Base-by-base conservation (phyloP, 2,113 vertebrate genomes). In the Cyprinodon variegatus region DNA sequence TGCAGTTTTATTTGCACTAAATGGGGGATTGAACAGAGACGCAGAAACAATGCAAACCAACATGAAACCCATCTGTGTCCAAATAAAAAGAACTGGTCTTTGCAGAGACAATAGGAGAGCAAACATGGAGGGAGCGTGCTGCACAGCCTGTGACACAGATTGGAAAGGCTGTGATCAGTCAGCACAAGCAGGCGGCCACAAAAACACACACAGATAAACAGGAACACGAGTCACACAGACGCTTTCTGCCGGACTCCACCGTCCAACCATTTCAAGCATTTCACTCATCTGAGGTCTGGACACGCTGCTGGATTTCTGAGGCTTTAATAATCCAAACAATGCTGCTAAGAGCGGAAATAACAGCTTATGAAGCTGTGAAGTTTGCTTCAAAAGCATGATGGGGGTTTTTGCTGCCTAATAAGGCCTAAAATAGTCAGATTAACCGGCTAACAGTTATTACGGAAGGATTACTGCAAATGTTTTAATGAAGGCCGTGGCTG, bases 71-170 rank as follows among this genome's bases (percentile, higher is more conserved):
- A 48, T 68, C 75, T 45, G 20, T 61, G 60, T 50, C 57, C 1
- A 10, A 77, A 59, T 41, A 81, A 81, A 78, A 15, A 1, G 41
- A 68, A 68, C 45, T 64, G 59, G 29, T 29, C 29, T 86, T 86
- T 85, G 83, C 74, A 76, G 77, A 79, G 70, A 84, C 53, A 11
- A 62, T 48, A 65, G 65, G 2, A 77, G 38, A 29, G 39, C 66
- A 81, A 82, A 79, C 78, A 76, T 76, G 60, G 72, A 68, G 75
- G 70, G 61, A 72, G 78, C 74, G 59, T 75, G 76, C 82, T 3
- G 59, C 48, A 12, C 68, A 73, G 76, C 15, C 76, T 83, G 79
- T 93, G 89, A 92, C 89, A 89, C 89, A 91, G 89, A 82, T 75
- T 45, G 68, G 71, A 70, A 85, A 80, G 80, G 80, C 76, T 82